Evolutionary conservation across 2,888 invertebrate genomes (phyloP).

Genomic region (Plagodis pulveraria): DNA sequence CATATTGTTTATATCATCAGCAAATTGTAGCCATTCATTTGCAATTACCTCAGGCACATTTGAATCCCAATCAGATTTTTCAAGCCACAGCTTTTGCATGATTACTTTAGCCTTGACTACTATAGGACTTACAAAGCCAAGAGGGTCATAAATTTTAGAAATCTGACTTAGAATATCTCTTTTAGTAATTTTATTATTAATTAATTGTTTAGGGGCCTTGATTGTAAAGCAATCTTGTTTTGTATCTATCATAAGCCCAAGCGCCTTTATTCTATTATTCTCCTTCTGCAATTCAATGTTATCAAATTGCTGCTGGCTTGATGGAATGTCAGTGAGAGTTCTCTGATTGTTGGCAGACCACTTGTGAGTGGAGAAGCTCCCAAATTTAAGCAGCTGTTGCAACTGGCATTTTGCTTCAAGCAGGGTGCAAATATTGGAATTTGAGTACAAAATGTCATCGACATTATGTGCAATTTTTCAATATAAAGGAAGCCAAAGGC

Average conservation of each 20-base stretch:
- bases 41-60: too few relatives aligned
- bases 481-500: constrained; percentile 1
- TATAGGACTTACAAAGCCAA: too few relatives aligned
- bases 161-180: neutral
- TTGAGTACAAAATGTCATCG: neutral
- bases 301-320: neutral
- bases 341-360: neutral
- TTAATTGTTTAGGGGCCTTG: neutral
- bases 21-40: too few relatives aligned
- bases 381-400: neutral
- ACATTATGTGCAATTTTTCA: constrained; percentile 1
- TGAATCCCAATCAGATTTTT: too few relatives aligned
- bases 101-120: too few relatives aligned
- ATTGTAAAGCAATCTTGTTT: constrained; percentile 1
- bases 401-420: neutral
- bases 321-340: neutral
- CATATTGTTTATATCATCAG: too few relatives aligned
- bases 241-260: neutral
- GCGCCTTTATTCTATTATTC: neutral
- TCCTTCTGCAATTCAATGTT: neutral
- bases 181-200: neutral
- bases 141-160: too few relatives aligned
- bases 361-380: neutral
- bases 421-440: neutral
- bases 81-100: too few relatives aligned